Evolutionary conservation across 2,888 invertebrate genomes (phyloP), one percentile per base, ranked within the genome.

Genomic region (Ornithoptera priamus): DNA sequence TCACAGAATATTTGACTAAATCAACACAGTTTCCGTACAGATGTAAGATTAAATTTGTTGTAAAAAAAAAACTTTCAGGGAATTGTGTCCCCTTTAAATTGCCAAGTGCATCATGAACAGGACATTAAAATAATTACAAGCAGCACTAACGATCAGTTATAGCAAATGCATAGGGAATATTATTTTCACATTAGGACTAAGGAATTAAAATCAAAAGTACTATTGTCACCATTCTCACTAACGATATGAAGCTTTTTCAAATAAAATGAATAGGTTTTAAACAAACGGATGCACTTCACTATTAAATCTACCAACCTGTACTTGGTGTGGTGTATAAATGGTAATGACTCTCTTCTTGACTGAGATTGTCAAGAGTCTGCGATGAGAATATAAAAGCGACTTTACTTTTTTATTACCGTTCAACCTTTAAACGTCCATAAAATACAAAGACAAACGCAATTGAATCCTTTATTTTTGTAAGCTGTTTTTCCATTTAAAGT

Each of bases 111-210:
- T n/a, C 53, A 53, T n/a, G n/a, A 53, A 53, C 18, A 18, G 53
- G 18, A n/a, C 18, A 53, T 53, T 53, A 53, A 53, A 53, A 53
- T n/a, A 65, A 65, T 59, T 30, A 46, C 42, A 46, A 10, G 2
- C 12, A 36, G 18, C 59, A n/a, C 20, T 65, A 59, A 59, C 58
- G 60, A 30, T 59, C 46, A 57, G 36, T 42, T 65, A 50, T 60
- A 30, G 60, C 50, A 60, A 66, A 62, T 67, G 53, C 62, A 42
- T 56, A 42, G 10, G 22, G 53, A 53, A 39, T 24, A 67, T 67
- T 67, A 67, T 67, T 42, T 62, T 39, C 22, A 61, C 67, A 67
- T 67, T 67, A 67, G 61, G 18, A 39, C 57, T 58, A 58, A 58
- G n/a, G 18, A 6, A 53, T 18, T 53, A 53, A 53, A n/a, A 58